Base-by-base conservation (phyloP, 2,113 vertebrate species). In the Salvelinus sp. region DNA sequence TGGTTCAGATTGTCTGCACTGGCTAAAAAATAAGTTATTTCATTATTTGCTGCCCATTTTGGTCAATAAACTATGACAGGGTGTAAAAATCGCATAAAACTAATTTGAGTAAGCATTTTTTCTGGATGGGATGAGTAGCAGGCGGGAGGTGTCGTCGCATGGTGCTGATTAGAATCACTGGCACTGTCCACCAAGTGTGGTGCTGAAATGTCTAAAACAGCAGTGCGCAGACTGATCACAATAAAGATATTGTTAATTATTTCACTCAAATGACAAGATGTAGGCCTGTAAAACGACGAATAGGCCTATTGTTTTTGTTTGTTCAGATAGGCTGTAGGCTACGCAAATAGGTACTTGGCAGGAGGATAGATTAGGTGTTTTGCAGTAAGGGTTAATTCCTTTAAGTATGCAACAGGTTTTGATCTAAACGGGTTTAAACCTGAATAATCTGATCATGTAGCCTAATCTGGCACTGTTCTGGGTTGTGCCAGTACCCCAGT, bases 141-240 rank as follows among this genome's bases (percentile, higher is more conserved):
- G 10, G 48, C 50, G 4, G 50, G 14, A 33, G 65, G 65, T 18
- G 67, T 69, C 22, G 14, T 44, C 2, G 22, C 67, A 6, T 44
- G 28, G 14, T n/a, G 30, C 20, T 69, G 18, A 47, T 44, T 44
- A 33, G 33, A 47, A 38, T 22, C 13, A 1, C 25, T 20, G 76
- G 76, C 76, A 67, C 82, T 86, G 84, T 86, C 81, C 84, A 38
- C n/a, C 1, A 23, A 38, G 13, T 14, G 38, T 58, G 66, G 84
- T 86, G 74, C 84, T 86, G 84, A 86, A 81, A 68, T n/a, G 44
- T 20, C 38, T 16, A 33, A 25, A 63, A 44, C 38, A 65, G n/a
- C 33, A 69, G 69, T 5, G 28, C 2, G 25, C 20, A 20, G 16
- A 50, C 13, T 25, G 25, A 57, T 22, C 12, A 9, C 68, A 44